These are phyloP conservation scores for Hololepta plana DNA, from an alignment of 2,888 invertebrate species.

Conservation along the genomic window DNA sequence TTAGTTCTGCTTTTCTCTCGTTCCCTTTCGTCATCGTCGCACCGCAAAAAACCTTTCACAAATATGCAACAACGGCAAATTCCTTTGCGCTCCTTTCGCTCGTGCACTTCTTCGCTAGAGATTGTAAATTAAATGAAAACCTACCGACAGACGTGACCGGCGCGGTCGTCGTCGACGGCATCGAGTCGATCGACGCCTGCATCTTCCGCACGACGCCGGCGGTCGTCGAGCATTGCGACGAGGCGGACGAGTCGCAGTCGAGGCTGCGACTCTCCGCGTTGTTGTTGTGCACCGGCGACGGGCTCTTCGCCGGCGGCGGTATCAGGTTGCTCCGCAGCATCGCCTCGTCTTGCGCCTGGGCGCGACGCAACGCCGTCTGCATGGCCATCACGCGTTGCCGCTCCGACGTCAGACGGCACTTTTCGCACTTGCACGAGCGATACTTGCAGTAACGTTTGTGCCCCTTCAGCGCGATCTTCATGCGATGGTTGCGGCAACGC, in stretches of 20 bases:
- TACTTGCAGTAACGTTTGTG: constrained; percentile 85
- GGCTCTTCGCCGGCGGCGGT: constrained; percentile 25
- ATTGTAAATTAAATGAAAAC: constrained; percentile 7
- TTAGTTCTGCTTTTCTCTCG: no score
- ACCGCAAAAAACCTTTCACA: no score
- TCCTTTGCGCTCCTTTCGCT: no score
- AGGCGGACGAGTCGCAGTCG: constrained; percentile 41
- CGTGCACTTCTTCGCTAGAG: not conserved
- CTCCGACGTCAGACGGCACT: constrained; percentile 73
- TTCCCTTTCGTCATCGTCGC: no score
- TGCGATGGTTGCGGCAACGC: constrained; percentile 80
- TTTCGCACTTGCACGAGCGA: constrained; percentile 66
- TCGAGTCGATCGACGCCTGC: constrained; percentile 29
- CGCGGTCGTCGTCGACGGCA: constrained; percentile 25
- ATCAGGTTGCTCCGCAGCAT: constrained; percentile 27
- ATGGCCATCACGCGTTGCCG: constrained; percentile 78
- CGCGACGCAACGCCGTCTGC: constrained; percentile 68
- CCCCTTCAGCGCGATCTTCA: constrained; percentile 73
- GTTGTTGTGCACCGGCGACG: constrained; percentile 26
- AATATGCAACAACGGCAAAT: no score
- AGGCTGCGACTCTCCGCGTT: constrained; percentile 18
- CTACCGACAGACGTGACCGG: constrained; percentile 17
- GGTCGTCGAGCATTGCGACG: constrained; percentile 37
- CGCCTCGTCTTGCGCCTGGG: constrained; percentile 72
- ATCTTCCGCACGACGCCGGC: constrained; percentile 27